A percentile compares a stretch with the other conserved stretches of the same genome.
Evolutionary conservation across 2,797 vertebrate species (phyloP).

Genomic region (Lutjanus argentimaculatus): DNA sequence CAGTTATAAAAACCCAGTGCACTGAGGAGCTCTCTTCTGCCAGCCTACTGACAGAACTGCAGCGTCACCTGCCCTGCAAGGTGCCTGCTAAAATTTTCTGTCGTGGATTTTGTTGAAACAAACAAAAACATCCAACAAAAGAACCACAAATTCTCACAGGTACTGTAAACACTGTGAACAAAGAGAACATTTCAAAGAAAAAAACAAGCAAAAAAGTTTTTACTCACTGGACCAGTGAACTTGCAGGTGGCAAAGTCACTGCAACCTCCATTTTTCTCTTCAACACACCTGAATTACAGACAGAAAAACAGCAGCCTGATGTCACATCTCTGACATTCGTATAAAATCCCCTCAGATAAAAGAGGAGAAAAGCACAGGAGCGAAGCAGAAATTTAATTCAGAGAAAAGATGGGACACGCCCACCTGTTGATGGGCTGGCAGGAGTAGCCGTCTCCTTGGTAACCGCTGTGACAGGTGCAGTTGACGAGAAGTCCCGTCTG

Average conservation of each 20-base stretch:
- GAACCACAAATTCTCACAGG: background rate
- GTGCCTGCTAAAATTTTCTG: no score
- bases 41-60: no score
- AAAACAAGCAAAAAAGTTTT: background rate
- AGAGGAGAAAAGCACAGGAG: background rate
- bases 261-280: slow-evolving; percentile 92
- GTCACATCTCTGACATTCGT: background rate
- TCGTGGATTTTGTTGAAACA: no score
- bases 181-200: background rate
- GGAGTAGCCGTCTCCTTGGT: slow-evolving; percentile 90
- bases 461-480: slow-evolving; percentile 87
- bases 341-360: background rate
- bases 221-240: slow-evolving; percentile 93
- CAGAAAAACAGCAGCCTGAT: slow-evolving; percentile 7
- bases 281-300: slow-evolving; percentile 80
- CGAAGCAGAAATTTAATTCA: background rate
- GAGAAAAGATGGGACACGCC: slow-evolving; percentile 2
- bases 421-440: slow-evolving; percentile 91
- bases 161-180: background rate
- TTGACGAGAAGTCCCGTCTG: slow-evolving; percentile 86
- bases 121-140: background rate
- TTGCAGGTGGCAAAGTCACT: slow-evolving; percentile 93
- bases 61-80: no score
- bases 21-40: no score
- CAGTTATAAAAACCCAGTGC: no score